A percentile compares a stretch with the other conserved stretches of the same genome.
Evolutionary conservation across 2,113 vertebrate genomes (phyloP).

Genomic region (Crotophaga sulcirostris): DNA sequence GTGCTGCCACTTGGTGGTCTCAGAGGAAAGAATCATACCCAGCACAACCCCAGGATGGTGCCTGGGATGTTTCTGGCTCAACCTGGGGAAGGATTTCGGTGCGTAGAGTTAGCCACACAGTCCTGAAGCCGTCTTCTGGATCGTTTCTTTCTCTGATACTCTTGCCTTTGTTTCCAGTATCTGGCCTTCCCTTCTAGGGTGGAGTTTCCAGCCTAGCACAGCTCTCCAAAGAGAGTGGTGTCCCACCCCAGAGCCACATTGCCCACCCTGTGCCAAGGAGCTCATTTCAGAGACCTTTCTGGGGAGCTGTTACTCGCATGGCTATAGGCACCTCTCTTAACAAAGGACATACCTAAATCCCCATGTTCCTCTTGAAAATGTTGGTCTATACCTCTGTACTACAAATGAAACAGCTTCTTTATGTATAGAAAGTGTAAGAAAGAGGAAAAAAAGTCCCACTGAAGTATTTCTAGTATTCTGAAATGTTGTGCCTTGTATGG

Average conservation of each 20-base stretch:
- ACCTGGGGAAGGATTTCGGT: background rate
- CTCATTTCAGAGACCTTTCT: rapidly evolving
- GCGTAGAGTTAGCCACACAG: background rate
- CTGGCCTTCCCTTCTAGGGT: background rate
- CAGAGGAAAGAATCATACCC: background rate
- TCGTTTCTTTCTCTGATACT: background rate
- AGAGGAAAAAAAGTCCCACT: background rate
- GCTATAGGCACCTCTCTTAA: background rate
- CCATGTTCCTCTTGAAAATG: background rate
- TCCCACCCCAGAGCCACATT: background rate
- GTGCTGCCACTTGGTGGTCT: background rate
- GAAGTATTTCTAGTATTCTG: background rate
- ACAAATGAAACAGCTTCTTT: background rate
- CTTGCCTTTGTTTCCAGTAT: background rate
- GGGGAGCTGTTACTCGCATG: background rate
- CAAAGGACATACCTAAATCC: background rate
- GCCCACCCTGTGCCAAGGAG: background rate
- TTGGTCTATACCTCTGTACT: background rate
- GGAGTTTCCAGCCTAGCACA: background rate
- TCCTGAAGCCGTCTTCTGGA: rapidly evolving
- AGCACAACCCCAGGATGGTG: background rate
- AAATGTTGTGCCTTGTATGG: background rate
- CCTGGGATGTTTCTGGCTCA: rapidly evolving
- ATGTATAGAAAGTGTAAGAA: background rate
- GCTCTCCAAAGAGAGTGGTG: rapidly evolving